phyloP scores from a whole-genome alignment of 2,113 vertebrate species.

The Apaloderma vittatum region DNA sequence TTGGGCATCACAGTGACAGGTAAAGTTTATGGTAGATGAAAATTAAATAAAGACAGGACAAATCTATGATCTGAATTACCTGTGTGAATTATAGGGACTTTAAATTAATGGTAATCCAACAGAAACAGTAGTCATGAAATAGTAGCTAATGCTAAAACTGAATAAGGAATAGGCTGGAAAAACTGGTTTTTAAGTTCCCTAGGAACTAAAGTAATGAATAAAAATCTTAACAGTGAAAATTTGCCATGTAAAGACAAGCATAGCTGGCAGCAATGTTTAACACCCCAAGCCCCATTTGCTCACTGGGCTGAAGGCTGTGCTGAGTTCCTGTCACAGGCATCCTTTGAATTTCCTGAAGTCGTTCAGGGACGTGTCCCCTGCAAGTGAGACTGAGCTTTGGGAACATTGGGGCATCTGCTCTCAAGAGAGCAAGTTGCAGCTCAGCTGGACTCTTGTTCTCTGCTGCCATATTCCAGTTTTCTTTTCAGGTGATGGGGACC shows the following conservation, averaged over 20 bases:
- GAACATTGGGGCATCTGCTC: neutral
- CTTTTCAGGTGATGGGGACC: neutral
- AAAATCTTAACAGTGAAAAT: neutral
- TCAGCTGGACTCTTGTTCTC: neutral
- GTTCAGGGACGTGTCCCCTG: neutral
- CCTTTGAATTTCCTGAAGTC: neutral
- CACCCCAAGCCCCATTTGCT: neutral
- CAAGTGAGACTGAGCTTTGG: neutral
- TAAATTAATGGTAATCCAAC: neutral
- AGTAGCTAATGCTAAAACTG: neutral
- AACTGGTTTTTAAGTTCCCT: neutral
- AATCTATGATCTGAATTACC: neutral
- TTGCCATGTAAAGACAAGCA: neutral
- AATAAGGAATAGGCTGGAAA: neutral
- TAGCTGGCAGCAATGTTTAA: neutral
- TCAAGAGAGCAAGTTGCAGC: neutral
- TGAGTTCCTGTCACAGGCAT: neutral
- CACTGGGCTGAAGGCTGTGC: neutral
- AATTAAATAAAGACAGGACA: neutral
- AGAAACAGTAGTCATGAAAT: neutral
- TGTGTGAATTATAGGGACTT: neutral
- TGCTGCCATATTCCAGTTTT: neutral
- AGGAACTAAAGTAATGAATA: neutral
- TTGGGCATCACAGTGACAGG: neutral
- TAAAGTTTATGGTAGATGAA: neutral